These are phyloP conservation scores for Thymelicus lineola DNA, from an alignment of 2,888 invertebrate genomes.

Conservation along the genomic window DNA sequence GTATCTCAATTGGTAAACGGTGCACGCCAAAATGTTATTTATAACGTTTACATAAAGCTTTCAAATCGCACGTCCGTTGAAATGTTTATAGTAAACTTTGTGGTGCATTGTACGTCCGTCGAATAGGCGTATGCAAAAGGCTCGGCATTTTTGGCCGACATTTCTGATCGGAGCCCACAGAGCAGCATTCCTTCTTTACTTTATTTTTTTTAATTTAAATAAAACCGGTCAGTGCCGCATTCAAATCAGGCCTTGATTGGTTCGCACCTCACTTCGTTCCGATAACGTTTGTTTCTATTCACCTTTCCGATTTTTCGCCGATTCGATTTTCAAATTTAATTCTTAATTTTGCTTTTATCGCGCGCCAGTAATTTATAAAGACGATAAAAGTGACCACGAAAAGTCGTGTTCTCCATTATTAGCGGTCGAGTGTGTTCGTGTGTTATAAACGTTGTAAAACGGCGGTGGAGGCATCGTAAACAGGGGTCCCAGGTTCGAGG, in stretches of 20 bases:
- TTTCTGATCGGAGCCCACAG: constrained; percentile 55
- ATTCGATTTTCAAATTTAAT: constrained; percentile 38
- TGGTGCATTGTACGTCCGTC: constrained; percentile 37
- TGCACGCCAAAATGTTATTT: constrained; percentile 36
- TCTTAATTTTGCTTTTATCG: constrained; percentile 22
- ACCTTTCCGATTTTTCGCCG: constrained; percentile 29
- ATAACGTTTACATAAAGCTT: constrained; percentile 32
- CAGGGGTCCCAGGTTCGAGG: constrained; percentile 73
- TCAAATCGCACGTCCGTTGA: constrained; percentile 31
- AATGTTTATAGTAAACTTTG: constrained; percentile 38
- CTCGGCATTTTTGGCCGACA: constrained; percentile 58
- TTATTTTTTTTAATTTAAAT: constrained; percentile 56
- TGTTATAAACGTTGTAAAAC: constrained; percentile 74
- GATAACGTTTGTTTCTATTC: constrained; percentile 41
- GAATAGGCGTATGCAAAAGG: constrained; percentile 49
- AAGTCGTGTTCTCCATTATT: constrained; percentile 34
- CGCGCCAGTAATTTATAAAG: constrained; percentile 35
- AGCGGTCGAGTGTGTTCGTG: constrained; percentile 47
- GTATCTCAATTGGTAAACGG: constrained; percentile 25
- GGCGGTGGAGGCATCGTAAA: constrained; percentile 67
- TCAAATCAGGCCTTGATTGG: constrained; percentile 67
- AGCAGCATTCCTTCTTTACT: constrained; percentile 53
- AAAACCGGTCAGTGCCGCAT: constrained; percentile 66
- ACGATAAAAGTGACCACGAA: constrained; percentile 36
- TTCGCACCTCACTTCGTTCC: constrained; percentile 60